phyloP scores from a whole-genome alignment of 2,797 vertebrate species.

The Borostomias antarcticus region DNA sequence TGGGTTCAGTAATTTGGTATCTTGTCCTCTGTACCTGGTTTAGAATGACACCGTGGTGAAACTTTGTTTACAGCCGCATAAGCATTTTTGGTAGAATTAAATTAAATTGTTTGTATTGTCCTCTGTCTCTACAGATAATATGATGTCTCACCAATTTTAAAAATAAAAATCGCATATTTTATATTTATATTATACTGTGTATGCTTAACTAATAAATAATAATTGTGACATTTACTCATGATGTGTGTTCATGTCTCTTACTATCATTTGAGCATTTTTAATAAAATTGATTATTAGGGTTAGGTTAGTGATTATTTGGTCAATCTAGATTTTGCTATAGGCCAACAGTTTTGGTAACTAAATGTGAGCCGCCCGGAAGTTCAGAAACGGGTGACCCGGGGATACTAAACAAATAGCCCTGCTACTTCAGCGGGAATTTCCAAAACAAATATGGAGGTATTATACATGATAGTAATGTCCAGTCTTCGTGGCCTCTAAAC shows the following conservation, averaged over 20 bases:
- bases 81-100: conserved; percentile 91
- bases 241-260: conserved; percentile 29
- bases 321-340: too few species aligned
- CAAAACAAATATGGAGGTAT: not conserved
- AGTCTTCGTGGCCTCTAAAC: too few species aligned
- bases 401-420: not conserved
- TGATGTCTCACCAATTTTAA: conserved; percentile 88
- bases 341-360: too few species aligned
- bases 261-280: too few species aligned
- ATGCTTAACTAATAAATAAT: conserved; percentile 84
- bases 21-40: conserved; percentile 82
- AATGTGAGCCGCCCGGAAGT: not conserved
- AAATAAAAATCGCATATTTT: conserved; percentile 86
- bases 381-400: not conserved
- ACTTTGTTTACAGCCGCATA: conserved; percentile 91
- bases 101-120: conserved; percentile 81
- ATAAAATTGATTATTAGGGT: too few species aligned
- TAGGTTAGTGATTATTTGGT: too few species aligned
- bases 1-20: conserved; percentile 60
- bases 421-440: not conserved
- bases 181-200: conserved; percentile 89
- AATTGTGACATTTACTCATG: conserved; percentile 80
- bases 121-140: conserved; percentile 86
- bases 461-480: too few species aligned
- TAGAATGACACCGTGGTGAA: conserved; percentile 86